Conservation (phyloP, 2,113 vertebrate genomes). For the Oxyura jamaicensis region DNA sequence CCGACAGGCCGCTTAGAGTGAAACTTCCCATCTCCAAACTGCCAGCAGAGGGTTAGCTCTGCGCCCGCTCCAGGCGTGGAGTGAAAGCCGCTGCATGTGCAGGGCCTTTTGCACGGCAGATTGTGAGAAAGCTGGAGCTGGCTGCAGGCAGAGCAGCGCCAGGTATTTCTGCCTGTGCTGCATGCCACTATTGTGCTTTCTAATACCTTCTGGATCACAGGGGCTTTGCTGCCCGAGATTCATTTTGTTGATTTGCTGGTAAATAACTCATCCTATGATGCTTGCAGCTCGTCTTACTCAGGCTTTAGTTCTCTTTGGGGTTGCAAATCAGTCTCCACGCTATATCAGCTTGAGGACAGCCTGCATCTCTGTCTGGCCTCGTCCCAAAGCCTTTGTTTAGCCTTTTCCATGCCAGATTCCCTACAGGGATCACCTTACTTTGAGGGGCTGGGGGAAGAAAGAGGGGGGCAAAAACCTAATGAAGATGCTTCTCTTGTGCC, state of each 20-base stretch:
- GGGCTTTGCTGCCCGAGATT: constrained; percentile 11
- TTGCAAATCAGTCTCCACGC: constrained; percentile 9
- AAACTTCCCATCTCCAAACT: background rate
- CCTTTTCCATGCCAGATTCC: background rate
- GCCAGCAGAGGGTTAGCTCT: background rate
- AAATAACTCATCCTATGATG: constrained; percentile 15
- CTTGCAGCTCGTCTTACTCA: background rate
- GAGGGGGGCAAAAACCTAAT: background rate
- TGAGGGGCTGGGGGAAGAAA: background rate
- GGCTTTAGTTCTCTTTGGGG: constrained; percentile 24
- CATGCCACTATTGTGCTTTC: background rate
- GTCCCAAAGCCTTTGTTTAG: constrained; percentile 51
- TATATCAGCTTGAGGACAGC: background rate
- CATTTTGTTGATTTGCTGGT: constrained; percentile 21
- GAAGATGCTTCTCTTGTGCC: constrained; percentile 16
- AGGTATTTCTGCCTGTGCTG: constrained; percentile 1
- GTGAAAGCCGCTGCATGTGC: background rate
- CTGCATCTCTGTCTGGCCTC: background rate
- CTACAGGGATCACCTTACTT: constrained; percentile 2
- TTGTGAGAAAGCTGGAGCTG: constrained; percentile 11
- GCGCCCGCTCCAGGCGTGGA: background rate
- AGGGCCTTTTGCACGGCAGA: constrained; percentile 20
- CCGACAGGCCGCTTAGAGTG: background rate
- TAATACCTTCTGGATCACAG: constrained; percentile 25
- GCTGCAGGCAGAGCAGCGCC: background rate